These are phyloP conservation scores for Drosophila sordidula DNA, from an alignment of 2,888 invertebrate species.

Conservation along the genomic window DNA sequence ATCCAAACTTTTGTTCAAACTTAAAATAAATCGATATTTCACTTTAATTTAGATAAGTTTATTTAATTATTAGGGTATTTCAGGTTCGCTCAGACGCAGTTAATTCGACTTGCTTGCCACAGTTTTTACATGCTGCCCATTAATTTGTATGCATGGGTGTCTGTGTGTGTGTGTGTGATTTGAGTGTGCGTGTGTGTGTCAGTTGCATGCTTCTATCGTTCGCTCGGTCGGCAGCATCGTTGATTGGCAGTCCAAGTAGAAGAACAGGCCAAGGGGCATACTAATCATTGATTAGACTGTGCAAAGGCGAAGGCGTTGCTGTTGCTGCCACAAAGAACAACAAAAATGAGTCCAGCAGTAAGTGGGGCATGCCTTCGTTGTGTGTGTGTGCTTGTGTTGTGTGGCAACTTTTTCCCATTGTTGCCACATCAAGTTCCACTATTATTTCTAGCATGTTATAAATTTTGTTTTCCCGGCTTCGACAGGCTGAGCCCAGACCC, in stretches of 20 bases:
- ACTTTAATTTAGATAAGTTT: no score
- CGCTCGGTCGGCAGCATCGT: slow-evolving; percentile 40
- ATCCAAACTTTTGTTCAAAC: no score
- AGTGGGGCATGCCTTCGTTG: slow-evolving; percentile 34
- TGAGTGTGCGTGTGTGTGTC: slow-evolving; percentile 15
- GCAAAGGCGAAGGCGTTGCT: slow-evolving; percentile 56
- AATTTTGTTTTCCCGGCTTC: slow-evolving; percentile 57
- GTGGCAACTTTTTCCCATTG: slow-evolving; percentile 38
- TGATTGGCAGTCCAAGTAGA: slow-evolving; percentile 50
- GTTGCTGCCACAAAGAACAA: slow-evolving; percentile 17
- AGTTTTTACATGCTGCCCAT: slow-evolving; percentile 38
- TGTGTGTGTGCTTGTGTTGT: slow-evolving; percentile 9
- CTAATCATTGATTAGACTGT: slow-evolving; percentile 69
- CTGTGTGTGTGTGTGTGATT: slow-evolving; percentile 4
- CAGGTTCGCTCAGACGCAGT: background rate
- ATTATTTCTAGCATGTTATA: slow-evolving; percentile 71
- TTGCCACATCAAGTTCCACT: slow-evolving; percentile 53
- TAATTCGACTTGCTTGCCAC: slow-evolving; percentile 8
- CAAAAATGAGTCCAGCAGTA: slow-evolving; percentile 16
- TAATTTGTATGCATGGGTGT: slow-evolving; percentile 23
- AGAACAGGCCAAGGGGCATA: slow-evolving; percentile 53
- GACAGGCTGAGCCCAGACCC: slow-evolving; percentile 16
- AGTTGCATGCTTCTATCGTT: slow-evolving; percentile 43
- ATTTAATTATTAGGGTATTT: slow-evolving; percentile 21
- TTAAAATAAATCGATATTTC: no score